Conservation (phyloP, 2,888 invertebrate species). For the Neoascia interrupta region DNA sequence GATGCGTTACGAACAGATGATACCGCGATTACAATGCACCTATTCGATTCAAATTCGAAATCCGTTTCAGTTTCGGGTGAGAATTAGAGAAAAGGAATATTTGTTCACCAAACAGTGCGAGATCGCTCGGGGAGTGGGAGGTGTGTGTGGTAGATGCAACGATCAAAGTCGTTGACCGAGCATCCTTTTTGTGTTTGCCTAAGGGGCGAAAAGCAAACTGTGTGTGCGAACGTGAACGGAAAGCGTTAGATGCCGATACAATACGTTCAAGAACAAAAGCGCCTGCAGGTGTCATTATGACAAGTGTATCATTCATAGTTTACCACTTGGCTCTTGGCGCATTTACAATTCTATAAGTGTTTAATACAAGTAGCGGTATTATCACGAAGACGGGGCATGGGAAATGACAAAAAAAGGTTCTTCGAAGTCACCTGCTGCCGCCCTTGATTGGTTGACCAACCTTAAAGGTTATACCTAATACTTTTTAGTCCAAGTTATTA, state of each 20-base stretch:
- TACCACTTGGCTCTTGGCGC: too few relatives aligned
- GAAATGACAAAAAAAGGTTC: too few relatives aligned
- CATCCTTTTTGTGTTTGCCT: constrained; percentile 46
- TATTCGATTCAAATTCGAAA: constrained; percentile 55
- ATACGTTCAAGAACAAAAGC: constrained; percentile 9
- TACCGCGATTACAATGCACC: constrained; percentile 39
- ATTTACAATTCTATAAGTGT: too few relatives aligned
- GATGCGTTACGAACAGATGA: constrained; percentile 16
- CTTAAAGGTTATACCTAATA: too few relatives aligned
- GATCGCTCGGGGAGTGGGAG: neutral
- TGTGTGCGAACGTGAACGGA: constrained; percentile 5
- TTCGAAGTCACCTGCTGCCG: too few relatives aligned
- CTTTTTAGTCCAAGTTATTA: too few relatives aligned
- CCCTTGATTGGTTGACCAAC: too few relatives aligned
- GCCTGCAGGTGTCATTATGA: constrained; percentile 53
- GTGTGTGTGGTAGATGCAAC: constrained; percentile 10
- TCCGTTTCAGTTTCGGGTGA: constrained; percentile 58
- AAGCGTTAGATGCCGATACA: neutral
- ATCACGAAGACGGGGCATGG: too few relatives aligned
- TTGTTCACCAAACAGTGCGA: constrained; percentile 47
- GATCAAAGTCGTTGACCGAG: constrained; percentile 64
- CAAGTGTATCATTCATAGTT: constrained; percentile 15
- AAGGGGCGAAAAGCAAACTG: neutral
- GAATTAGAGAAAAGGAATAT: constrained; percentile 57
- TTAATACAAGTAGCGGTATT: too few relatives aligned